Evolutionary conservation across 2,797 vertebrate genomes (phyloP).

Genomic region (Girardinus metallicus): DNA sequence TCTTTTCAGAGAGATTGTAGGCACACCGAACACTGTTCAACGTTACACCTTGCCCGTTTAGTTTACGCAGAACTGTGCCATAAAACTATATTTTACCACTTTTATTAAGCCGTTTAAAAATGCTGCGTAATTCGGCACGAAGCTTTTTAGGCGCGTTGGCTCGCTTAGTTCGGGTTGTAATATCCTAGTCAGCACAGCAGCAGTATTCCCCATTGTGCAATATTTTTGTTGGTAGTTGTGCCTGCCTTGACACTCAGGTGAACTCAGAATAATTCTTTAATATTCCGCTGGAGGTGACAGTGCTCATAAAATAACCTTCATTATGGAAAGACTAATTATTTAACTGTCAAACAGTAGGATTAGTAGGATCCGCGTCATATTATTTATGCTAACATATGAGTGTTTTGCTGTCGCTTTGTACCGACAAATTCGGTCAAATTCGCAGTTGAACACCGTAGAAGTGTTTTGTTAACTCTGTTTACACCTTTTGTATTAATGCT

Average conservation of each 20-base stretch:
- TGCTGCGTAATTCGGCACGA: not conserved
- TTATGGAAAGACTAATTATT: not conserved
- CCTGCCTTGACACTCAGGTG: not conserved
- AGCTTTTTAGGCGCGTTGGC: constrained; percentile 7
- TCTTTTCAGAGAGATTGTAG: not conserved
- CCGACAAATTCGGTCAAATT: not conserved
- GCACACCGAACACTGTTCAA: not conserved
- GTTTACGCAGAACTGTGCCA: fast-evolving
- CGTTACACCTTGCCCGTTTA: not conserved
- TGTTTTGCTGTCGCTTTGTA: not conserved
- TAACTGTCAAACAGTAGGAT: too few relatives aligned
- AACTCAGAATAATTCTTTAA: not conserved
- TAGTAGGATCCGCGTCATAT: not conserved
- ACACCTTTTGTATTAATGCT: not conserved
- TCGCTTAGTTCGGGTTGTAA: constrained; percentile 2
- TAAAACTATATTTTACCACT: fast-evolving
- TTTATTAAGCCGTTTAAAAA: fast-evolving
- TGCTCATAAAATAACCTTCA: not conserved
- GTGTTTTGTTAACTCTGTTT: not conserved
- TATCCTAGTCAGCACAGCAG: not conserved
- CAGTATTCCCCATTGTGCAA: not conserved
- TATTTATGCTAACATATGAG: not conserved
- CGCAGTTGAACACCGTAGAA: not conserved
- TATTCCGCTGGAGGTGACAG: too few relatives aligned
- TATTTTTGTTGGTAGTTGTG: not conserved